Evolutionary conservation across 1,140 invertebrate genomes (phyloP).

Genomic region (Drosophila miranda): DNA sequence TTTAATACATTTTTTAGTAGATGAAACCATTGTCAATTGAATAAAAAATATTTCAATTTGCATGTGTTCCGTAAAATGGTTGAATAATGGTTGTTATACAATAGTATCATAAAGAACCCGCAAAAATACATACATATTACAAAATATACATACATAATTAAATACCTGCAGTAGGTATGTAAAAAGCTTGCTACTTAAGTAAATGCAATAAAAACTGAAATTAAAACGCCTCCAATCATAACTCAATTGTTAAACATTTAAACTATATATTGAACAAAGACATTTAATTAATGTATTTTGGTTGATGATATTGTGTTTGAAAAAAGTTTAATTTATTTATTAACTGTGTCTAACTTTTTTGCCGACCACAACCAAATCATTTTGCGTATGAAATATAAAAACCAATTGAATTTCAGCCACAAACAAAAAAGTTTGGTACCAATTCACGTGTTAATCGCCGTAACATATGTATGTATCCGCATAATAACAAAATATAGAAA

Average conservation of each 20-base stretch:
- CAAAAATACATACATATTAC: too few relatives aligned
- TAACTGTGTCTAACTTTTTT: slow-evolving; percentile 22
- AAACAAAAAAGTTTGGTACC: slow-evolving; percentile 12
- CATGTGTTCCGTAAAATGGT: neutral
- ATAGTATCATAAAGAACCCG: too few relatives aligned
- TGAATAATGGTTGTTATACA: neutral
- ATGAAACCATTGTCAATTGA: slow-evolving; percentile 1
- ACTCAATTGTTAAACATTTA: too few relatives aligned
- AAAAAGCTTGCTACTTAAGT: too few relatives aligned
- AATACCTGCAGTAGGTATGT: too few relatives aligned
- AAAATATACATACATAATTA: too few relatives aligned
- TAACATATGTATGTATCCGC: slow-evolving; percentile 20
- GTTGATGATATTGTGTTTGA: neutral
- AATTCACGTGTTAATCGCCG: slow-evolving; percentile 53
- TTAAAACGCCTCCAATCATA: too few relatives aligned
- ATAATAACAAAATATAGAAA: slow-evolving; percentile 21
- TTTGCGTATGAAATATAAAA: slow-evolving; percentile 25
- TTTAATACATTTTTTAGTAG: slow-evolving; percentile 15
- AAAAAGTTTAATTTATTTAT: slow-evolving; percentile 28
- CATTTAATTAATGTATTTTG: slow-evolving; percentile 22
- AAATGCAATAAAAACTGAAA: too few relatives aligned
- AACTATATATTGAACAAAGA: too few relatives aligned
- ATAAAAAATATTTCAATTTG: slow-evolving; percentile 20
- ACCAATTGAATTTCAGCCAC: slow-evolving; percentile 49
- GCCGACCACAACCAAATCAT: slow-evolving; percentile 12